A percentile compares a stretch with the other conserved stretches of the same genome.
phyloP scores from a whole-genome alignment of 2,797 vertebrate species.

The Scolopax rusticola region DNA sequence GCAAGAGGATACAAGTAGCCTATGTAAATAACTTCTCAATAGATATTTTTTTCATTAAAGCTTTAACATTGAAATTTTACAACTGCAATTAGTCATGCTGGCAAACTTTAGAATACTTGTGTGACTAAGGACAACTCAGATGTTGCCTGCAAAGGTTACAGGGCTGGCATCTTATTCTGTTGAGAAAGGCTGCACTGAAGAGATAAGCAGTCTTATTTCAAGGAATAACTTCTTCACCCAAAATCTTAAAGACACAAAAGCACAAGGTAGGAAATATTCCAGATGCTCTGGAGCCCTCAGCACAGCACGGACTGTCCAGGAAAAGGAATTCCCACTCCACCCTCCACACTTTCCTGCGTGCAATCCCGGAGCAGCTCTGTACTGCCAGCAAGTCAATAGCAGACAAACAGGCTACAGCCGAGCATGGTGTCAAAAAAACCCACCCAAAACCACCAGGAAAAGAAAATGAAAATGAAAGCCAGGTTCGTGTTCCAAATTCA shows the following conservation, averaged over 20 bases:
- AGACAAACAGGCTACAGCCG: neutral
- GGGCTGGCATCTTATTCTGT: neutral
- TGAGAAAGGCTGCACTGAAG: neutral
- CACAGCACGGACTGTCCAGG: neutral
- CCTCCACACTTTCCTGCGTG: rapidly evolving
- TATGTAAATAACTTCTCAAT: neutral
- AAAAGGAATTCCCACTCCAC: neutral
- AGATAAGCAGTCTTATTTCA: neutral
- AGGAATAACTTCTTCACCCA: neutral
- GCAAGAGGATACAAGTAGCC: neutral
- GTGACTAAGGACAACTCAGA: neutral
- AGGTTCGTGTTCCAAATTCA: neutral
- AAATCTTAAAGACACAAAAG: neutral
- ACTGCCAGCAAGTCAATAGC: neutral
- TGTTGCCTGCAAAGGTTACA: neutral
- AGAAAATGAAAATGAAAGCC: neutral
- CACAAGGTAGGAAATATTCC: neutral
- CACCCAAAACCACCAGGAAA: neutral
- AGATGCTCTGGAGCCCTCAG: neutral
- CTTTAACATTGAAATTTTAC: neutral
- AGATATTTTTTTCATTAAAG: neutral
- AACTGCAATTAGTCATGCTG: neutral
- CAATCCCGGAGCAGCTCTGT: neutral
- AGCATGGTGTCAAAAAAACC: rapidly evolving
- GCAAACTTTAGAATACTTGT: neutral